A percentile compares a stretch with the other conserved stretches of the same genome.
These are phyloP conservation scores for Plagiodera versicolora DNA, from an alignment of 2,888 invertebrate genomes.

Conservation along the genomic window DNA sequence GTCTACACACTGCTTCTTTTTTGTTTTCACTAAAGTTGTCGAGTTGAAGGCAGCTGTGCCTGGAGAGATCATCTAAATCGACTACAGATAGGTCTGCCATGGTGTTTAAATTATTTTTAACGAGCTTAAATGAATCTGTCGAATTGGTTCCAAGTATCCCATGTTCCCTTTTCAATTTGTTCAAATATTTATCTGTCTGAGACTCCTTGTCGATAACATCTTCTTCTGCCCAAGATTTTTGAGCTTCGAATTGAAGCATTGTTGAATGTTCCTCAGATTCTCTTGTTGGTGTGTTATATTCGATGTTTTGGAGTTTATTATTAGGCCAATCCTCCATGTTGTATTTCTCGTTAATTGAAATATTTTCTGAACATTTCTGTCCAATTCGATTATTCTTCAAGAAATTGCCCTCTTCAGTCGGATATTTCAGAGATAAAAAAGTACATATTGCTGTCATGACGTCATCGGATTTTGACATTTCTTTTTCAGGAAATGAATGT, in stretches of 20 bases:
- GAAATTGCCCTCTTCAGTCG: conserved; percentile 6
- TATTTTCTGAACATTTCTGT: neutral
- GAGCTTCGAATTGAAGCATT: neutral
- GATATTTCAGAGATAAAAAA: conserved; percentile 42
- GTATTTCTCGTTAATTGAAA: too few species aligned
- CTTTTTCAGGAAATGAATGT: conserved; percentile 2
- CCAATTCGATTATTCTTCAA: neutral
- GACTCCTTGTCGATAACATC: conserved; percentile 33
- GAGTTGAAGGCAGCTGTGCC: conserved; percentile 18
- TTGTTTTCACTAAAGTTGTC: too few species aligned
- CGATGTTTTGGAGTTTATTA: too few species aligned
- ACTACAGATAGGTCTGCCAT: conserved; percentile 42
- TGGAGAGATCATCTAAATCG: conserved; percentile 41
- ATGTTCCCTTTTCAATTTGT: conserved; percentile 31
- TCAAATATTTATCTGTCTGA: conserved; percentile 37
- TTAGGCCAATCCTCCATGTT: neutral
- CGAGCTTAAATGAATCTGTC: conserved; percentile 37
- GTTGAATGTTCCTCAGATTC: neutral
- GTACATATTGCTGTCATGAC: conserved; percentile 38
- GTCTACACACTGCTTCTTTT: too few species aligned
- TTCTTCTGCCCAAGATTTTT: conserved; percentile 21
- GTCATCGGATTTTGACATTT: conserved; percentile 10
- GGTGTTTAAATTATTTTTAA: conserved; percentile 26
- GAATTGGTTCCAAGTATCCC: conserved; percentile 27
- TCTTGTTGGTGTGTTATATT: too few species aligned